Evolutionary conservation across 2,797 vertebrate genomes (phyloP), one percentile per base, ranked within the genome.

Genomic region (Pristis pectinata): DNA sequence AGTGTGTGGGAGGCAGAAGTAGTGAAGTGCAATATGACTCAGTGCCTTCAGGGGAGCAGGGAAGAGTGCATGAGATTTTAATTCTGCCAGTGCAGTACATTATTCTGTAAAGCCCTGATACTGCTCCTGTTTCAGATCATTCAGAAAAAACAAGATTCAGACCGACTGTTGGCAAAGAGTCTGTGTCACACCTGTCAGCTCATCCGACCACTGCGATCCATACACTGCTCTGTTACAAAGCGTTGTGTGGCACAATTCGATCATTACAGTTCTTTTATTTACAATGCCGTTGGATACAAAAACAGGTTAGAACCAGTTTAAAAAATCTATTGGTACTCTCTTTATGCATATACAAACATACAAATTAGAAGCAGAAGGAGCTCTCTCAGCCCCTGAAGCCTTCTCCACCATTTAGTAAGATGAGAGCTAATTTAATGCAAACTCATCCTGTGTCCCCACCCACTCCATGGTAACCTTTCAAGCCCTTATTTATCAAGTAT

Each of bases 111-210:
- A 17, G 59, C 1, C 11, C 59, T 67, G 1, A n/a, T 22, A 7
- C 87, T 64, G 87, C n/a, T 91, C 19, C 11, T 91, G 15, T 91
- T 91, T 61, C 87, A 91, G 87, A 7, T 91, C 87, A 91, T 91
- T 24, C 34, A 91, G 17, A 64, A 41, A 0, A 41, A 22, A 8
- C 59, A 3, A n/a, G 34, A 37, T 9, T 37, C 87, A 37, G 87
- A n/a, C n/a, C 1, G 15, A 9, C 19, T 80, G 27, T 19, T 15
- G 53, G 10, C n/a, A n/a, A n/a, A 37, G 9, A 59, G 10, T n/a
- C 82, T 94, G 17, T 94, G 94, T 59, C 94, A 94, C 83, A 44
- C 82, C 7, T 94, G 94, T 85, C 94, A 87, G 67, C 94, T 94
- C 10, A 34, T 92, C 77, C 94, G 82, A 10, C 94, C 94, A 44